Conservation (phyloP, 2,797 vertebrate species). For the Thripadectes ignobilis region DNA sequence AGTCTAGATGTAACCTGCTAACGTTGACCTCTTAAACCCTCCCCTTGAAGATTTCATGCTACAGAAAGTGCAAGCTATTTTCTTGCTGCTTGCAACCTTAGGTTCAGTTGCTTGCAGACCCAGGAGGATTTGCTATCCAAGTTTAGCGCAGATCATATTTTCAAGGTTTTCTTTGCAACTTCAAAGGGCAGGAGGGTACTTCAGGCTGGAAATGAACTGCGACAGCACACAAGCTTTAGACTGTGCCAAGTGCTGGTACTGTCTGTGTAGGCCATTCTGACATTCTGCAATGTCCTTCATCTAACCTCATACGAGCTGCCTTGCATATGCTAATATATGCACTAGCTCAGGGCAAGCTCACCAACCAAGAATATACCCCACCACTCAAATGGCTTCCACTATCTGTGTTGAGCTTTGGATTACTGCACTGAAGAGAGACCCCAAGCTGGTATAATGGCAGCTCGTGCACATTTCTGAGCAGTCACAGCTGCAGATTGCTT, state of each 20-base stretch:
- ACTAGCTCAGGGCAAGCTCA: neutral
- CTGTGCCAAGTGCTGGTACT: neutral
- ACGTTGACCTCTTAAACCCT: neutral
- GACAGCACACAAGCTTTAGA: neutral
- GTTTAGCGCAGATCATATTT: neutral
- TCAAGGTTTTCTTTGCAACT: neutral
- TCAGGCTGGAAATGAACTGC: neutral
- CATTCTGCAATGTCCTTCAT: neutral
- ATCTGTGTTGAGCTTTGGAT: neutral
- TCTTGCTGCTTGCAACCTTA: neutral
- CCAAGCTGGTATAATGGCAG: neutral
- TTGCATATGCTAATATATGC: neutral
- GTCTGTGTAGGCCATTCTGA: neutral
- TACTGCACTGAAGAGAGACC: neutral
- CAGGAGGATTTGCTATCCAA: neutral
- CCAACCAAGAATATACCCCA: neutral
- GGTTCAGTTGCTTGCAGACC: neutral
- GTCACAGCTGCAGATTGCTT: fast-evolving
- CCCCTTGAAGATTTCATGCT: neutral
- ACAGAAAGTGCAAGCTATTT: neutral
- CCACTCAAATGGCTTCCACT: neutral
- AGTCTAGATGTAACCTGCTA: neutral
- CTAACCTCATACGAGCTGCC: neutral
- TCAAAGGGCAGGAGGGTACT: neutral
- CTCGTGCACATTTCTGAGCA: neutral